A percentile compares a stretch with the other conserved stretches of the same genome.
These are phyloP conservation scores for Cirrhinus mrigala DNA, from an alignment of 2,797 vertebrate species.

Conservation along the genomic window DNA sequence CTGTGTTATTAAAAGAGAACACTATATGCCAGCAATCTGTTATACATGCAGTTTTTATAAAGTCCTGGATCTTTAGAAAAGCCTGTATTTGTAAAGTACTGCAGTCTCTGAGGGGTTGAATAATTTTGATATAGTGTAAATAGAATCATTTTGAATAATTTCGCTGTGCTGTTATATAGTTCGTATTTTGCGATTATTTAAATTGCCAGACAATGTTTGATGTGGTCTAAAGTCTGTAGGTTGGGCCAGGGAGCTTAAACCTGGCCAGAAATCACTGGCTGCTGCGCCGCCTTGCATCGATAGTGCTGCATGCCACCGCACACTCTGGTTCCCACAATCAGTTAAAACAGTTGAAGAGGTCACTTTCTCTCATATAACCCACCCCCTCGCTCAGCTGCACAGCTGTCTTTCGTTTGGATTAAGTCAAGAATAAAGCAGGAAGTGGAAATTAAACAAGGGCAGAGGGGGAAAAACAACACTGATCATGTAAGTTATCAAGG, in stretches of 20 bases:
- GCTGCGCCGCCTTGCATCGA: not conserved
- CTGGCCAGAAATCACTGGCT: conserved; percentile 12
- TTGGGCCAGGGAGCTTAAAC: conserved; percentile 28
- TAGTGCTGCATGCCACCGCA: conserved; percentile 19
- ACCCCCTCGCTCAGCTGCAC: conserved; percentile 50
- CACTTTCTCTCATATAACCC: conserved; percentile 46
- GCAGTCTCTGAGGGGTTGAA: too few species aligned
- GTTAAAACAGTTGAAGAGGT: conserved; percentile 58
- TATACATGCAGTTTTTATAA: too few species aligned
- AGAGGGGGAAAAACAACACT: conserved; percentile 21
- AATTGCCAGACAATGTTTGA: not conserved
- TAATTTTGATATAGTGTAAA: too few species aligned
- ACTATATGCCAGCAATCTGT: too few species aligned
- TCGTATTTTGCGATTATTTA: not conserved
- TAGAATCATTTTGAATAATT: too few species aligned
- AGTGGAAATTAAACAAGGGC: conserved; percentile 70
- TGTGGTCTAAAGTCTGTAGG: conserved; percentile 3
- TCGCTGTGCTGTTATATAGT: not conserved
- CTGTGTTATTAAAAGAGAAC: too few species aligned
- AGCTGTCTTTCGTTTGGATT: conserved; percentile 70
- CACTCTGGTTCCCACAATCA: conserved; percentile 60
- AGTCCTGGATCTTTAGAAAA: too few species aligned
- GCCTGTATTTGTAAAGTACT: too few species aligned
- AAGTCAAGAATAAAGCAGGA: conserved; percentile 69
- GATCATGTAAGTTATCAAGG: conserved; percentile 58